Conservation (phyloP, 53 echinoderm and acorn worm species). For the Holothuria leucospilota region DNA sequence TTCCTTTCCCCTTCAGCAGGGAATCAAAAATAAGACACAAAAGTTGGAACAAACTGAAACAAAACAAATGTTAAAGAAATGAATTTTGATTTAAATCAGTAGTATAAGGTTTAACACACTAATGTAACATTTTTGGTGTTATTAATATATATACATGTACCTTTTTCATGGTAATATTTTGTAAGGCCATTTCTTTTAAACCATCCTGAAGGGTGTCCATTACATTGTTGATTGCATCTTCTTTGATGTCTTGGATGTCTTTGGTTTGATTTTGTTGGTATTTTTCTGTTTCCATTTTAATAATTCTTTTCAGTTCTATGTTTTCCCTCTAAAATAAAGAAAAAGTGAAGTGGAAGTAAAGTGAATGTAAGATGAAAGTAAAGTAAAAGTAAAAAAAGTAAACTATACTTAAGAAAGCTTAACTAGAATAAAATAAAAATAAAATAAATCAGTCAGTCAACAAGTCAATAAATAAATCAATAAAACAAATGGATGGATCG, state of each 20-base stretch:
- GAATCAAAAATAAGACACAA: not conserved
- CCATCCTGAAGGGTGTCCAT: slow-evolving; percentile 90
- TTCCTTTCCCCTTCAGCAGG: too few relatives aligned
- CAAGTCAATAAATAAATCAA: too few relatives aligned
- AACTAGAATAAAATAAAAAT: too few relatives aligned
- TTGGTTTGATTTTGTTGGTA: slow-evolving; percentile 59
- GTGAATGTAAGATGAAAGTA: not conserved
- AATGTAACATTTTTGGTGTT: too few relatives aligned
- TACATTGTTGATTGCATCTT: slow-evolving; percentile 84
- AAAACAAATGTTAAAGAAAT: too few relatives aligned
- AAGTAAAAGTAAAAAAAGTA: not conserved
- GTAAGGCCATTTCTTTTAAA: slow-evolving; percentile 96
- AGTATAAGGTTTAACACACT: too few relatives aligned
- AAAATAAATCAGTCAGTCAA: too few relatives aligned
- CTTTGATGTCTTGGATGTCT: slow-evolving; percentile 67
- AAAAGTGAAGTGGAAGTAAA: not conserved
- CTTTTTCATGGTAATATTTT: slow-evolving; percentile 95
- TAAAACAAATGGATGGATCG: too few relatives aligned
- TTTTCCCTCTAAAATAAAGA: slow-evolving; percentile 59
- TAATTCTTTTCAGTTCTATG: slow-evolving; percentile 65
- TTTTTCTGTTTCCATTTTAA: slow-evolving; percentile 74
- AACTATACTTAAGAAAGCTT: too few relatives aligned
- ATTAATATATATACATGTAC: slow-evolving; percentile 37
- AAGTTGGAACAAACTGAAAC: too few relatives aligned
- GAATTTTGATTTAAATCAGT: too few relatives aligned